Conservation (phyloP, 2,797 vertebrate species). For the Acipenser oxyrinchus region DNA sequence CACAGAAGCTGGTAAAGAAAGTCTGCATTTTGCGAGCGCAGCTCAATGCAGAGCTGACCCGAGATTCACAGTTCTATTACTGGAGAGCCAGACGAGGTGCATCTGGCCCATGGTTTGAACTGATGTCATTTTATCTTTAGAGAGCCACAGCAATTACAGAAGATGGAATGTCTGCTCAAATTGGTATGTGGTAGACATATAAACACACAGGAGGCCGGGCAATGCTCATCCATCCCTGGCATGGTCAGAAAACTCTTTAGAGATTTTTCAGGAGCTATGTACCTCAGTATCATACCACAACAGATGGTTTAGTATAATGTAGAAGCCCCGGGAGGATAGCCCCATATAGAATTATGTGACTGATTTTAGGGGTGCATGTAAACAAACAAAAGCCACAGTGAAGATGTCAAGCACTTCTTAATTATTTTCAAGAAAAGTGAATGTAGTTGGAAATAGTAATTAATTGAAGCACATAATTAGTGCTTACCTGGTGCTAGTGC, state of each 20-base stretch:
- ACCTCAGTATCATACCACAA: neutral
- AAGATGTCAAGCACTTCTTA: no score
- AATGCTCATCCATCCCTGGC: neutral
- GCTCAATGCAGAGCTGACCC: conserved; percentile 4
- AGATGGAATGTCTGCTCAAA: conserved; percentile 2
- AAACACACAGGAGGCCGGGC: neutral
- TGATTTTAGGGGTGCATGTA: no score
- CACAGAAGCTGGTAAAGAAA: conserved; percentile 6
- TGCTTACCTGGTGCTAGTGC: no score
- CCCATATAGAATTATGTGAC: no score
- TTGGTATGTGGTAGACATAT: neutral
- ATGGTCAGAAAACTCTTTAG: neutral
- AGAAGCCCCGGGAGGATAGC: no score
- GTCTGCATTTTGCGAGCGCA: conserved; percentile 8
- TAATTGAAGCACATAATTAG: no score
- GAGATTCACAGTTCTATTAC: conserved; percentile 4
- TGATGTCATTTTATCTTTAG: neutral
- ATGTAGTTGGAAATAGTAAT: no score
- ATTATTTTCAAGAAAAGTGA: no score
- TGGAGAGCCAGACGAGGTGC: neutral
- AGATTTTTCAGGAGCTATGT: neutral
- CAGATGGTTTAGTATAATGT: neutral
- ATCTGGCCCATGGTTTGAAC: neutral
- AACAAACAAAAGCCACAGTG: no score
- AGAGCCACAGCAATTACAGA: neutral